phyloP scores from a whole-genome alignment of 2,888 invertebrate genomes.

The Tenthredo livida region DNA sequence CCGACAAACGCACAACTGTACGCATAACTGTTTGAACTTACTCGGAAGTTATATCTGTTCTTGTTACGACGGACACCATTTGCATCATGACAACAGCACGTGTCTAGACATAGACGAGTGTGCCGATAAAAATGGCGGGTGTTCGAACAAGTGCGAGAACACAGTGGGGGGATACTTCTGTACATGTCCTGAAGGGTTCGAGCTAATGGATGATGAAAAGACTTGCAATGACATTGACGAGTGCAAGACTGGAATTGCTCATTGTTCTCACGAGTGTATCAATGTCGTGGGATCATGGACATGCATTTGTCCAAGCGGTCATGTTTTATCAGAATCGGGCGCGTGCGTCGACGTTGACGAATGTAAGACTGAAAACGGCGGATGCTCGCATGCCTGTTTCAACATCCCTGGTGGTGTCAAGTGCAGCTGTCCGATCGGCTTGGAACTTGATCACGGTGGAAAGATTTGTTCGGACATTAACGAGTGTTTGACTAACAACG shows the following conservation, averaged over 20 bases:
- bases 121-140: constrained; percentile 76
- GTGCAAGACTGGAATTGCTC: constrained; percentile 73
- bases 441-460: constrained; percentile 69
- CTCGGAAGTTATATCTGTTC: constrained; percentile 75
- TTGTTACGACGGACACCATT: constrained; percentile 70
- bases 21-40: constrained; percentile 70
- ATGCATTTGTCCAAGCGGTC: constrained; percentile 76
- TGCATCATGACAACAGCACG: constrained; percentile 71
- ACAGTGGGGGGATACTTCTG: constrained; percentile 80
- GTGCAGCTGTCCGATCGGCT: constrained; percentile 80
- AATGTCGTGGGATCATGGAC: constrained; percentile 76
- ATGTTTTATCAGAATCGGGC: constrained; percentile 69
- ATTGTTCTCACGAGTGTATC: constrained; percentile 79
- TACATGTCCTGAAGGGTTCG: constrained; percentile 79
- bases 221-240: constrained; percentile 78
- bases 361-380: constrained; percentile 81
- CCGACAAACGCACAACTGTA: constrained; percentile 68
- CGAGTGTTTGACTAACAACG: constrained; percentile 75
- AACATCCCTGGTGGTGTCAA: constrained; percentile 79
- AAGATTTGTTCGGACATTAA: constrained; percentile 74
- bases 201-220: constrained; percentile 74
- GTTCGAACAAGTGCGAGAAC: constrained; percentile 79
- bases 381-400: constrained; percentile 84
- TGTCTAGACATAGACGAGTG: constrained; percentile 76
- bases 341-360: constrained; percentile 79